Evolutionary conservation across 2,797 vertebrate genomes (phyloP).

Genomic region (Peromyscus attwateri): DNA sequence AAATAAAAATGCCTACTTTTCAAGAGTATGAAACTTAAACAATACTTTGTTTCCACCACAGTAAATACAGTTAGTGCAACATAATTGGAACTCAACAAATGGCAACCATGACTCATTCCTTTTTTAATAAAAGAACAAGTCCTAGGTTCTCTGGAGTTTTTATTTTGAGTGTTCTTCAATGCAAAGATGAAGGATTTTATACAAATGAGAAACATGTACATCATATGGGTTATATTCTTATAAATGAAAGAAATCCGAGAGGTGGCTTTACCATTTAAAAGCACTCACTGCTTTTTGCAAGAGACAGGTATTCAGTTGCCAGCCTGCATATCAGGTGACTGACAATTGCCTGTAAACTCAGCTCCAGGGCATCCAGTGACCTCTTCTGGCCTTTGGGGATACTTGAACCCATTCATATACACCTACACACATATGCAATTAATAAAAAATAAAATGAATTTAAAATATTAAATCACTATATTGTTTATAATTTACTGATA

Average conservation of each 20-base stretch:
- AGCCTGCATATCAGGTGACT: background rate
- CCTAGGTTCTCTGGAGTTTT: background rate
- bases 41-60: background rate
- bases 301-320: background rate
- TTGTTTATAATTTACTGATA: background rate
- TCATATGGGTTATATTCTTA: background rate
- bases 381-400: background rate
- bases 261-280: background rate
- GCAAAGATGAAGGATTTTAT: background rate
- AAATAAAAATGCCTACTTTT: background rate
- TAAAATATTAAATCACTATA: background rate
- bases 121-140: background rate
- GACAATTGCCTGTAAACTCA: background rate
- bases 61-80: background rate
- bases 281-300: background rate
- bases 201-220: background rate
- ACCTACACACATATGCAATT: too few relatives aligned
- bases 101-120: background rate
- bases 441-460: background rate
- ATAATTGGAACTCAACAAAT: background rate
- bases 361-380: background rate
- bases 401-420: background rate
- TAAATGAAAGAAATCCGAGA: background rate
- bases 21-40: background rate
- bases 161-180: slow-evolving; percentile 12